Base-by-base conservation (phyloP, 1,140 invertebrate species). In the Neodiprion lecontei region DNA sequence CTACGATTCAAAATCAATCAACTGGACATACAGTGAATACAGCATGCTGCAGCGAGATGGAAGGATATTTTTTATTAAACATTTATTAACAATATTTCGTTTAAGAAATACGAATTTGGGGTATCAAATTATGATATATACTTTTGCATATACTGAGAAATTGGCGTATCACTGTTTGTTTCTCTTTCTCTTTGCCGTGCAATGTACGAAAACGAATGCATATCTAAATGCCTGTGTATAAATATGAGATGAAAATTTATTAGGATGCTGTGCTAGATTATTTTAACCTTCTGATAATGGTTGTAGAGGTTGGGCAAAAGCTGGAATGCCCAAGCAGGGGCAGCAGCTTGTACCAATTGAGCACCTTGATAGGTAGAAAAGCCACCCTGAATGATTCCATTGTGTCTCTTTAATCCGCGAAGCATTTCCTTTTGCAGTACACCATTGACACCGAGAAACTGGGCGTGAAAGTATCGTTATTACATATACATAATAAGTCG, bases 281-380 rank as follows among this genome's bases (percentile, higher is more conserved):
- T 73, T 50, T 79, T 88, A 92, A 95, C 94, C 94, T 96, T 96
- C 90, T 95, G 94, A 83, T 94, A 94, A 85, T 92, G 91, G 86
- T 93, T 92, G 89, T 95, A 95, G 80, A 96, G 90, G 80, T 93
- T 93, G 78, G 94, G 94, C 84, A 95, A 91, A 75, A 95, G 91
- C 89, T 96, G 94, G 89, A 94, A 96, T 84, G 93, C 93, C 94
- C 94, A 95, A 48, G 92, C 90, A 78, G 94, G 92, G 79, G 91
- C 87, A 69, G 90, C 82, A 69, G 90, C 82, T 81, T 89, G 88
- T 67, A 84, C 85, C 72, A 86, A 80, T 77, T 87, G 87, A 79
- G 86, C 80, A 79, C 85, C 86, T 75, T 87, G 87, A 84, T 81
- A 82, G 76, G 75, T 76, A 66, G 80, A 73, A 65, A 79, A 78